Evolutionary conservation across 2,113 vertebrate species (phyloP).

Genomic region (Mus pahari): DNA sequence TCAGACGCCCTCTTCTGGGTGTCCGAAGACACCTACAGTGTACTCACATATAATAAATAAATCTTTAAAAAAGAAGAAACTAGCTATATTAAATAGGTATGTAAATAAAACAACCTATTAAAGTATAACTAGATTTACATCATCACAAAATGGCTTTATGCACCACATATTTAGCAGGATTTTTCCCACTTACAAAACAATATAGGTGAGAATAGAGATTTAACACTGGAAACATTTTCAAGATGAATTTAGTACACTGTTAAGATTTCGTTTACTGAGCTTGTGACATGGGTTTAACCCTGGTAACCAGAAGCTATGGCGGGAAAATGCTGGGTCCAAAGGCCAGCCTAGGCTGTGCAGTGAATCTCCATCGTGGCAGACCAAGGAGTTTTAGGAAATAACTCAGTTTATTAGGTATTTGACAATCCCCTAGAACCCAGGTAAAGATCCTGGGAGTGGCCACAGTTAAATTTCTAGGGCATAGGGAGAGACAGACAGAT

Average conservation of each 20-base stretch:
- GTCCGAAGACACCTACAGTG: no score
- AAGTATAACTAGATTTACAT: not conserved
- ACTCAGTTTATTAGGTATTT: not conserved
- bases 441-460: not conserved
- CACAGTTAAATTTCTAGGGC: not conserved
- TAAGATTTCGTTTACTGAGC: not conserved
- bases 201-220: not conserved
- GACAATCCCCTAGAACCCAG: no score
- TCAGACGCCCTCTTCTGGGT: no score
- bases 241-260: not conserved
- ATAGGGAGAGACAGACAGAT: no score
- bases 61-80: no score
- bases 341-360: not conserved
- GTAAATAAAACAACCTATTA: not conserved
- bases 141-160: not conserved
- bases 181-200: not conserved
- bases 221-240: not conserved
- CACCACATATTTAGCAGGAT: not conserved
- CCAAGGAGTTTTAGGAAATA: not conserved
- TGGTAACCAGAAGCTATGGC: not conserved
- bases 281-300: not conserved
- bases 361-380: not conserved
- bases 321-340: not conserved
- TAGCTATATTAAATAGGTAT: not conserved
- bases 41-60: no score